phyloP scores from a whole-genome alignment of 2,797 vertebrate genomes.

The Natrix natrix region DNA sequence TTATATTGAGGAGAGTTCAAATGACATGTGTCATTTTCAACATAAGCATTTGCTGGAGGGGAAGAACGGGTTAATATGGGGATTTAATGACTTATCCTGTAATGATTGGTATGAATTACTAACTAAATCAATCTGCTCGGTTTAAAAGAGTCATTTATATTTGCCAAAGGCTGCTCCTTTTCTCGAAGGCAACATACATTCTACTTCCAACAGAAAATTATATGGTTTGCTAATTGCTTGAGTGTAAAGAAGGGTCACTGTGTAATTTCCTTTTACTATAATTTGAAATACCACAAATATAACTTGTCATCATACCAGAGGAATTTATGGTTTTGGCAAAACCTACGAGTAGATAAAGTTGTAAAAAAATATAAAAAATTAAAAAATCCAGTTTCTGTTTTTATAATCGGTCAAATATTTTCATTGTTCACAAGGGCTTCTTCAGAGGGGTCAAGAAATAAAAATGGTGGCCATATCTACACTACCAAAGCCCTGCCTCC shows the following conservation, averaged over 20 bases:
- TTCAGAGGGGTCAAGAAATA: neutral
- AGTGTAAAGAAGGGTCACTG: constrained; percentile 53
- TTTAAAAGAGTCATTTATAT: constrained; percentile 32
- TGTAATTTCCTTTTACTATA: constrained; percentile 69
- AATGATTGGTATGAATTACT: constrained; percentile 1
- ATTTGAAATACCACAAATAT: constrained; percentile 62
- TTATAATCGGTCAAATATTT: neutral
- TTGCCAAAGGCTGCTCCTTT: constrained; percentile 49
- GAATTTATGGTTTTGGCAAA: constrained; percentile 43
- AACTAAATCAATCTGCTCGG: constrained; percentile 27
- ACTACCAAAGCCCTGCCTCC: neutral
- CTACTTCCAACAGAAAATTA: constrained; percentile 58
- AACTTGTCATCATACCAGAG: constrained; percentile 48
- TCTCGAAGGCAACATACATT: constrained; percentile 47
- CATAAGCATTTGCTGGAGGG: constrained; percentile 29
- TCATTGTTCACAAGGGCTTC: constrained; percentile 31
- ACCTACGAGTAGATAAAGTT: neutral
- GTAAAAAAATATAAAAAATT: neutral
- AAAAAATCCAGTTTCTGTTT: neutral
- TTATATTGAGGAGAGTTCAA: constrained; percentile 24
- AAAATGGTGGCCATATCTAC: neutral
- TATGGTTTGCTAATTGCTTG: constrained; percentile 60
- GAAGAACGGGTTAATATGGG: neutral
- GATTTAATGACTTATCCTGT: constrained; percentile 32
- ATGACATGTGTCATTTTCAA: neutral